Percentiles rank a stretch among this genome's conserved stretches.
Evolutionary conservation across 2,797 vertebrate species (phyloP).

Genomic region (Taenioides sp.): DNA sequence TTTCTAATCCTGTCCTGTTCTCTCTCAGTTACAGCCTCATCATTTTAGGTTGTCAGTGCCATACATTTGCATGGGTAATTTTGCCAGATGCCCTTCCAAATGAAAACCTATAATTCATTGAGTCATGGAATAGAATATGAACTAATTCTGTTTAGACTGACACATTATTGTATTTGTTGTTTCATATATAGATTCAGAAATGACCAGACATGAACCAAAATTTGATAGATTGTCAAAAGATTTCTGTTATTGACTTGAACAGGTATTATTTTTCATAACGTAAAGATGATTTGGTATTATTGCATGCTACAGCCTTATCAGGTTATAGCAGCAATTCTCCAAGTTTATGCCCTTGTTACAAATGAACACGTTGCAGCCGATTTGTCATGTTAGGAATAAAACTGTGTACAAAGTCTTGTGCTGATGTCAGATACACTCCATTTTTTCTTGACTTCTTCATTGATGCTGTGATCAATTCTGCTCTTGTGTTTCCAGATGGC

Average conservation of each 20-base stretch:
- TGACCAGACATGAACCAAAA: background rate
- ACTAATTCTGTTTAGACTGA: too few relatives aligned
- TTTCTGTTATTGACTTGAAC: background rate
- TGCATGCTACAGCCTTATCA: background rate
- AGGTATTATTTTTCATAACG: background rate
- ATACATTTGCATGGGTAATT: background rate
- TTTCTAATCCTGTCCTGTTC: too few relatives aligned
- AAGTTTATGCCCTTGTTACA: conserved; percentile 2
- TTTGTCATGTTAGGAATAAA: conserved; percentile 13
- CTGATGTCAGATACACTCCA: background rate
- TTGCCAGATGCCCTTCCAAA: background rate
- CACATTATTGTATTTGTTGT: background rate
- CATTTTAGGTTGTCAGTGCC: too few relatives aligned
- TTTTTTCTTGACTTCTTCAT: conserved; percentile 11
- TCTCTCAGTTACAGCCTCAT: too few relatives aligned
- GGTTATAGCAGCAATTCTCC: background rate
- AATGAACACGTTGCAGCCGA: background rate
- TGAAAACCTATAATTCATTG: background rate
- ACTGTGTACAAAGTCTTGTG: conserved; percentile 2
- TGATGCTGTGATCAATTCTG: conserved; percentile 8
- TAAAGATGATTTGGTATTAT: conserved; percentile 1
- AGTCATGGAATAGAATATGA: too few relatives aligned
- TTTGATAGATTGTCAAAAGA: background rate
- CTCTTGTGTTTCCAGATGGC: conserved; percentile 14
- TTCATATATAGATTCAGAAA: background rate